phyloP scores from a whole-genome alignment of 2,113 vertebrate species.

The Atractosteus spatula region DNA sequence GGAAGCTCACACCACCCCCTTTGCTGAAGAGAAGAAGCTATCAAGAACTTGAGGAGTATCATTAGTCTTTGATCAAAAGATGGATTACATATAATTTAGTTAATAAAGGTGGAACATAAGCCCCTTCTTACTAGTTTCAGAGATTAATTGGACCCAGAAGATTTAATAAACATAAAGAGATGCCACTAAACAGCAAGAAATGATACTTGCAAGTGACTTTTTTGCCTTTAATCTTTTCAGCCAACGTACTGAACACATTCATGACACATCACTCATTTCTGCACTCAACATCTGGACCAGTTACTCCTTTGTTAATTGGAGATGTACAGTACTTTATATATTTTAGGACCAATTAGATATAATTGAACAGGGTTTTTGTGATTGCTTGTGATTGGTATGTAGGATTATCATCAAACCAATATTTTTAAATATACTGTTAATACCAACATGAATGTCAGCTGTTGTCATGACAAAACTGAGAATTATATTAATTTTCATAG shows the following conservation, averaged over 20 bases:
- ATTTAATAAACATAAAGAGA: not conserved
- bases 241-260: not conserved
- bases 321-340: not conserved
- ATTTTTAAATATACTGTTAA: too few species aligned
- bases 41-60: too few species aligned
- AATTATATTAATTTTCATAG: too few species aligned
- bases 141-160: not conserved
- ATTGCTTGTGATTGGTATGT: too few species aligned
- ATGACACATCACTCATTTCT: not conserved
- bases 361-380: too few species aligned
- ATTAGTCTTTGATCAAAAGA: conserved; percentile 1
- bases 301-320: not conserved
- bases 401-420: too few species aligned
- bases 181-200: not conserved
- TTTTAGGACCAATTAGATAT: not conserved
- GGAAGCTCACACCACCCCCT: too few species aligned
- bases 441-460: too few species aligned
- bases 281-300: not conserved
- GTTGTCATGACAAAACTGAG: too few species aligned
- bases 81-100: not conserved
- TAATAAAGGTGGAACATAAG: not conserved
- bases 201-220: not conserved
- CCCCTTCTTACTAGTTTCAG: not conserved
- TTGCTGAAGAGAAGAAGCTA: too few species aligned
- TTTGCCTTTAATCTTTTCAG: not conserved